Evolutionary conservation across 2,113 vertebrate genomes (phyloP).

Genomic region (Speoplatyrhinus poulsoni): DNA sequence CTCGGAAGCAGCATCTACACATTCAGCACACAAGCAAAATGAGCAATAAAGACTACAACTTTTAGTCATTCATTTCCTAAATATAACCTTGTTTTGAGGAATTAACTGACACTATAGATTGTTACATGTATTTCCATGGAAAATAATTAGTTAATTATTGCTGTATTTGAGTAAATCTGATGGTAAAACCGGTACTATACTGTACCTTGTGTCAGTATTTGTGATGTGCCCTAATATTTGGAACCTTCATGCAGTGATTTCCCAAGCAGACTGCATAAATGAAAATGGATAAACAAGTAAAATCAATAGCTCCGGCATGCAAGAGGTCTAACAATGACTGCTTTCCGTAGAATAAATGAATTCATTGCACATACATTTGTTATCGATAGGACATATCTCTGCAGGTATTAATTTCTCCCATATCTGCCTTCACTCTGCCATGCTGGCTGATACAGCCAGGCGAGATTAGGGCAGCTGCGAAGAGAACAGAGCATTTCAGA

Average conservation of each 20-base stretch:
- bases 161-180: too few relatives aligned
- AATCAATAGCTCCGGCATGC: neutral
- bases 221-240: too few relatives aligned
- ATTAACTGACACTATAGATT: too few relatives aligned
- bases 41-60: too few relatives aligned
- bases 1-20: neutral
- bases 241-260: too few relatives aligned
- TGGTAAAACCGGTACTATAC: too few relatives aligned
- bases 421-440: conserved; percentile 36
- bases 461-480: conserved; percentile 49
- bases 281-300: neutral
- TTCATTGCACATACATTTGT: conserved; percentile 41
- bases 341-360: conserved; percentile 36
- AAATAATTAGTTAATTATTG: too few relatives aligned
- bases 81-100: too few relatives aligned
- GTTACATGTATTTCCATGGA: too few relatives aligned
- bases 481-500: conserved; percentile 55
- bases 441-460: conserved; percentile 47
- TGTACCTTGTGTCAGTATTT: too few relatives aligned
- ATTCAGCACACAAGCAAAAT: too few relatives aligned
- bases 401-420: conserved; percentile 65
- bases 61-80: too few relatives aligned
- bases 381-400: conserved; percentile 59
- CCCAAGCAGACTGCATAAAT: neutral
- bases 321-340: conserved; percentile 42